These are phyloP conservation scores for Tanaodytes sp. DNA, from an alignment of 2,888 invertebrate genomes.

Conservation along the genomic window DNA sequence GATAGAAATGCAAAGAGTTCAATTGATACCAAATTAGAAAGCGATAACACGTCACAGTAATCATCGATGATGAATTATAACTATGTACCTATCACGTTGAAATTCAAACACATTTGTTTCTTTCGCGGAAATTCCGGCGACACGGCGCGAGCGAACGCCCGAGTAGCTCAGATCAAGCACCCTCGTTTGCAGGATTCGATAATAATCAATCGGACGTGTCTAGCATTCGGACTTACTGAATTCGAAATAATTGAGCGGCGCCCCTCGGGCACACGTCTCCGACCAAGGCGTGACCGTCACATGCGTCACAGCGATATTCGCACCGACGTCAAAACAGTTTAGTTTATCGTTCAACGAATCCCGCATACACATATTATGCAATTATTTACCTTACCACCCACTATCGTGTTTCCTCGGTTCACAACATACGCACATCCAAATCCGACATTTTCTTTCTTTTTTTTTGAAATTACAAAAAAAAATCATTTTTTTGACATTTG, in stretches of 20 bases:
- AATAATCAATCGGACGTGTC: slow-evolving; percentile 70
- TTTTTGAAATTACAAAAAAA: too few species aligned
- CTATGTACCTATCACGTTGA: too few species aligned
- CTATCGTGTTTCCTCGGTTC: too few species aligned
- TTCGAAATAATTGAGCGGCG: slow-evolving; percentile 68
- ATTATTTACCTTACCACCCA: slow-evolving; percentile 26
- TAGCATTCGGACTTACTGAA: slow-evolving; percentile 68
- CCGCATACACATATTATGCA: slow-evolving; percentile 18
- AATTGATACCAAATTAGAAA: too few species aligned
- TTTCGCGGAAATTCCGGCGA: slow-evolving; percentile 26
- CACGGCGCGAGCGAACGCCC: slow-evolving; percentile 54
- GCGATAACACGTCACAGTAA: too few species aligned
- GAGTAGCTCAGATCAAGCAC: slow-evolving; percentile 63
- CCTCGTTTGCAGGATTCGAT: slow-evolving; percentile 68
- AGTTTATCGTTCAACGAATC: slow-evolving; percentile 39
- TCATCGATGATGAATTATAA: too few species aligned
- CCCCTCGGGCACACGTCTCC: slow-evolving; percentile 40
- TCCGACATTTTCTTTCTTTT: too few species aligned
- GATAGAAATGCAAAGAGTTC: too few species aligned
- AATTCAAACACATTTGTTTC: slow-evolving; percentile 39
- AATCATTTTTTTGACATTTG: too few species aligned
- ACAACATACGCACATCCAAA: too few species aligned
- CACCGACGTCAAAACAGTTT: slow-evolving; percentile 51
- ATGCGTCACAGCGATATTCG: slow-evolving; percentile 46
- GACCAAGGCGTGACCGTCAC: slow-evolving; percentile 54